Base-by-base conservation (phyloP, 2,888 invertebrate species). In the Hoplodrina ambigua region DNA sequence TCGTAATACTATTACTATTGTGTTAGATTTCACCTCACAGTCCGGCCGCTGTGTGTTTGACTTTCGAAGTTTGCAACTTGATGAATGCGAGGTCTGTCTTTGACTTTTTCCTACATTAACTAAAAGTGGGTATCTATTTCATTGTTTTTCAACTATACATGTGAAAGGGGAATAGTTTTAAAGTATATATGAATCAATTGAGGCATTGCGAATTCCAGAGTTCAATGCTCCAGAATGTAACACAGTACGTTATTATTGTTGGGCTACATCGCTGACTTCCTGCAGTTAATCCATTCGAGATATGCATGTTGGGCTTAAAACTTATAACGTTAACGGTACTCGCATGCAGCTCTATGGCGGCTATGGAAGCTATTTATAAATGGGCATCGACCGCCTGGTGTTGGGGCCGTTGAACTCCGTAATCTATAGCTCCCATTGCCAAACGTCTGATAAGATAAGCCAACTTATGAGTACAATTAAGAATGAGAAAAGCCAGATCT, bases 331-430 rank as follows among this genome's bases (percentile, higher is more conserved):
- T 88, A 90, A 90, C 90, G 88, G 88, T 86, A 86, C 80, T 82
- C 82, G 86, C 82, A 85, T 87, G 86, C 89, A 86, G 72, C 85
- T 79, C 85, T 86, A 91, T 91, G 88, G 90, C 86, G 74, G 49
- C 56, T 78, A 66, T 60, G 54, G 63, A 10, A 20, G 90, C 88
- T 94, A 94, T 94, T 94, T 94, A 92, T 94, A 94, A 88, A 83
- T 85, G 87, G 86, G 80, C 88, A 83, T 83, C 88, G 89, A 83
- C 89, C 92, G 93, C 83, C 89, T 87, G 86, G 54, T 72, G 84
- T 89, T 87, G 90, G 41, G 85, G 84, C 19, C 93, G 85, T 85
- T 87, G 92, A 86, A 89, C 94, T 84, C 81, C 78, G 78, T 90
- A 91, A 92, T 93, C 92, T 91, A 84, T 82, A 81, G 82, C 81